Evolutionary conservation across 2,113 vertebrate species (phyloP).

Genomic region (Tretioscincus oriximinensis): DNA sequence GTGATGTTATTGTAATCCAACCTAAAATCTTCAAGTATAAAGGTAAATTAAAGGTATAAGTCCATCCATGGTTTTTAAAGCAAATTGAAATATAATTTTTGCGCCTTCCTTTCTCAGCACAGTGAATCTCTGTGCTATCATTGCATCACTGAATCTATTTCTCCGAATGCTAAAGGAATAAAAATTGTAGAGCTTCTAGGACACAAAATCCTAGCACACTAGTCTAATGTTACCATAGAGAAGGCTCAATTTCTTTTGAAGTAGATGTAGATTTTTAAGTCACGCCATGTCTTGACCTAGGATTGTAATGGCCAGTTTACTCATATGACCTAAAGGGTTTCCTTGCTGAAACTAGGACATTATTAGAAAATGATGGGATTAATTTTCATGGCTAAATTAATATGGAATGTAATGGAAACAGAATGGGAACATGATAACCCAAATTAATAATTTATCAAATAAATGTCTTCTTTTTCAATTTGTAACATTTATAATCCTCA

Average conservation of each 20-base stretch:
- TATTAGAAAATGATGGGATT: background rate
- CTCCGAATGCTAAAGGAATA: background rate
- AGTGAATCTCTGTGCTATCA: background rate
- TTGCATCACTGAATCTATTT: background rate
- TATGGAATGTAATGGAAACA: background rate
- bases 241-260: background rate
- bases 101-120: background rate
- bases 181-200: background rate
- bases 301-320: background rate
- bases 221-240: background rate
- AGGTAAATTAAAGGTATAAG: too few relatives aligned
- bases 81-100: background rate
- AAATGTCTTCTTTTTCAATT: too few relatives aligned
- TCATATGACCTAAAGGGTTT: background rate
- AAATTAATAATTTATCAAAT: too few relatives aligned
- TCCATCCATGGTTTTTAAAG: too few relatives aligned
- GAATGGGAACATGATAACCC: background rate
- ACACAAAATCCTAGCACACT: background rate
- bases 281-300: background rate
- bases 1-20: too few relatives aligned
- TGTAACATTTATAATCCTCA: too few relatives aligned
- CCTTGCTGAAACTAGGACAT: background rate
- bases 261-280: background rate
- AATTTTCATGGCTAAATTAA: background rate
- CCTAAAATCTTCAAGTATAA: too few relatives aligned